Evolutionary conservation across 2,113 vertebrate species (phyloP).

Genomic region (Erpornis zantholeuca): DNA sequence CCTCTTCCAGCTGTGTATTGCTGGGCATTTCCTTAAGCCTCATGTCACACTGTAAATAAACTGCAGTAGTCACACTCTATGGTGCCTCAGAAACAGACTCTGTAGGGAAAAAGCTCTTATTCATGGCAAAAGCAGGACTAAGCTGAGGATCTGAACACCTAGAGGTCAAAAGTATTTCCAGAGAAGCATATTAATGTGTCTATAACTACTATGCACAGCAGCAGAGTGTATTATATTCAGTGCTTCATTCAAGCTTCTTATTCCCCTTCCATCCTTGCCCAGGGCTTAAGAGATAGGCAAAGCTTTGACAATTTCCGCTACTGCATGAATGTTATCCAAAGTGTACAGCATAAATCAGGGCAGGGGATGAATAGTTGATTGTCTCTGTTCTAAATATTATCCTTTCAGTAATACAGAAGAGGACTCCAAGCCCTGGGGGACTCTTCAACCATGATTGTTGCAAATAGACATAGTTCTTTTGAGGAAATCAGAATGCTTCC

Average conservation of each 20-base stretch:
- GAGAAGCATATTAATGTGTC: neutral
- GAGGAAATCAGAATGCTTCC: slow-evolving; percentile 18
- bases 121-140: neutral
- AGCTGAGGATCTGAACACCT: neutral
- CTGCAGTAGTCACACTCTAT: neutral
- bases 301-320: neutral
- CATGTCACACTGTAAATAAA: neutral
- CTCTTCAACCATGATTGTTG: neutral
- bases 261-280: neutral
- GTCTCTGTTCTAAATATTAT: slow-evolving; percentile 52
- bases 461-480: neutral
- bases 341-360: neutral
- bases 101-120: neutral
- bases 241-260: neutral
- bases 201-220: neutral
- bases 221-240: neutral
- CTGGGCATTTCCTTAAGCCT: neutral
- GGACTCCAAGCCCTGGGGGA: neutral
- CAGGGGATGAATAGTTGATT: neutral
- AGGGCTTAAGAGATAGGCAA: neutral
- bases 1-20: neutral
- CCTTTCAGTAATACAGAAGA: slow-evolving; percentile 21
- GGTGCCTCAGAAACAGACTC: neutral
- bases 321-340: neutral
- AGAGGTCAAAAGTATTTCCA: neutral